Conservation (phyloP, 2,888 invertebrate genomes). For the Timema podura region DNA sequence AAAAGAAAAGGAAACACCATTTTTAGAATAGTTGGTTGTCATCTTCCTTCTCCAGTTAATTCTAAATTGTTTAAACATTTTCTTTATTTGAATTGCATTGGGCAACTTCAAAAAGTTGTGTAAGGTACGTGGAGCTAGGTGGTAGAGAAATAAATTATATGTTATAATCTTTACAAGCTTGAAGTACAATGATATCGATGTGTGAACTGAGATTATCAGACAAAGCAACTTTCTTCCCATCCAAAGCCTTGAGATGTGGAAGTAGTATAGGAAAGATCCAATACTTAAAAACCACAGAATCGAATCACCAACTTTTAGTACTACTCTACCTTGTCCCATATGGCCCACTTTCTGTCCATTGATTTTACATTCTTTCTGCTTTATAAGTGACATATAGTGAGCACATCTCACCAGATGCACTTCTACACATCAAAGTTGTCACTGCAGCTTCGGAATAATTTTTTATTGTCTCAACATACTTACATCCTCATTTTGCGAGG, state of each 20-base stretch:
- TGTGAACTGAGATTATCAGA: background rate
- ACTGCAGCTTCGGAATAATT: background rate
- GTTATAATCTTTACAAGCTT: background rate
- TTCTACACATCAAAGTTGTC: background rate
- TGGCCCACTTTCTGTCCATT: background rate
- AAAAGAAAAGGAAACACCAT: no score
- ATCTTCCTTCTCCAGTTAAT: no score
- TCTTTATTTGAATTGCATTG: no score
- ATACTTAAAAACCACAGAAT: background rate
- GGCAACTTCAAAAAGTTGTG: background rate
- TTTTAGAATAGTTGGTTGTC: no score
- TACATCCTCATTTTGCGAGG: no score
- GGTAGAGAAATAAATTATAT: background rate
- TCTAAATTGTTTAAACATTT: no score
- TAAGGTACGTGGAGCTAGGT: background rate
- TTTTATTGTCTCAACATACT: background rate
- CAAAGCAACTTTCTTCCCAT: background rate
- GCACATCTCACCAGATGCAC: background rate
- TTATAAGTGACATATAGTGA: background rate
- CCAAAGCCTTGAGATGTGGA: background rate
- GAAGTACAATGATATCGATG: background rate
- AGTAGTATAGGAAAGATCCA: background rate
- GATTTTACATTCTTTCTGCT: background rate
- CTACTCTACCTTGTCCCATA: background rate
- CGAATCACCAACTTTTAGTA: background rate